Evolutionary conservation across 2,797 vertebrate genomes (phyloP).

Genomic region (Lithobates sylvaticus): DNA sequence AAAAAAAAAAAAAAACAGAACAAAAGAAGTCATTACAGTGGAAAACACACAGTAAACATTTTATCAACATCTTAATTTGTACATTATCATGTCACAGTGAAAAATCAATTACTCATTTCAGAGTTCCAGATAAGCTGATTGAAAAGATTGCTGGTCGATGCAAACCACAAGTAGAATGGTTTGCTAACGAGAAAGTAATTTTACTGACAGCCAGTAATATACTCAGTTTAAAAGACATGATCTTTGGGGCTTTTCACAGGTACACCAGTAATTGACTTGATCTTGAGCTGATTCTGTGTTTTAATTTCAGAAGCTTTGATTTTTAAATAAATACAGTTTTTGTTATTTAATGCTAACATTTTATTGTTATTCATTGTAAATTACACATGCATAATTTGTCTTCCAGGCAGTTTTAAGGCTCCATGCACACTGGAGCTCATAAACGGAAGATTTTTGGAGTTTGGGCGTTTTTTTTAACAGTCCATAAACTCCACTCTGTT

Average conservation of each 20-base stretch:
- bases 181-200: slow-evolving; percentile 31
- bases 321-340: no score
- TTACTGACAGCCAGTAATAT: slow-evolving; percentile 6
- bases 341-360: no score
- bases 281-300: neutral
- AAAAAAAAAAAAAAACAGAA: no score
- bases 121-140: slow-evolving; percentile 38
- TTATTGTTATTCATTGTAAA: no score
- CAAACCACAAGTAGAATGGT: slow-evolving; percentile 3
- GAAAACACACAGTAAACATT: neutral
- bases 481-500: no score
- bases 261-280: neutral
- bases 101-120: slow-evolving; percentile 41
- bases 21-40: neutral
- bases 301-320: no score
- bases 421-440: no score
- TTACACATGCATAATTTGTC: no score
- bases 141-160: slow-evolving; percentile 11
- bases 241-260: neutral
- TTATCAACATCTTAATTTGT: neutral
- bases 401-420: no score
- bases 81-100: slow-evolving; percentile 7
- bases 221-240: slow-evolving; percentile 11
- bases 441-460: no score
- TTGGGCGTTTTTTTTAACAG: no score